Evolutionary conservation across 2,797 vertebrate genomes (phyloP), one percentile per base, ranked within the genome.

Genomic region (Dryobates pubescens): DNA sequence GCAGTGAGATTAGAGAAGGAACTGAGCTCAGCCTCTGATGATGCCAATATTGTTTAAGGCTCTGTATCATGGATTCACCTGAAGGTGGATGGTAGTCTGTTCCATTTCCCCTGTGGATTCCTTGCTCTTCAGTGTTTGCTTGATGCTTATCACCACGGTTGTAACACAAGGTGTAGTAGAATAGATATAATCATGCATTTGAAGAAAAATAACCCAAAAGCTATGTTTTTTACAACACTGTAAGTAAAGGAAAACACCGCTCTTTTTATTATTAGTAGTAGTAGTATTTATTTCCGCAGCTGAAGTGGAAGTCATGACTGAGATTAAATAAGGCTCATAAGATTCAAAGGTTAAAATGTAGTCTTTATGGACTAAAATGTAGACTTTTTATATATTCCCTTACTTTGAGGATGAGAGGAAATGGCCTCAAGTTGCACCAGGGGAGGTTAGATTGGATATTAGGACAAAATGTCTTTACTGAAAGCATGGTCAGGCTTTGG

Each of bases 41-140:
- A 59, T 69, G 86, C 57, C 79, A 81, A 27, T 72, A 90, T 68
- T 89, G 79, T 69, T 94, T 93, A 89, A 72, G 89, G 90, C 89
- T 90, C 84, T 92, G 56, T 88, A 23, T 90, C 78, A 90, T 45
- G 49, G 90, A 94, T 90, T 92, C 78, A 92, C 29, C 70, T 86
- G 57, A 45, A 85, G 36, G 51, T 81, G 73, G 87, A 23, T 49
- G 56, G 69, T 30, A 56, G 32, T 23, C 73, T 75, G 45, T 65
- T 90, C 84, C 49, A 71, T 91, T 92, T 83, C 59, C 45, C 16
- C 1, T 76, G 70, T 87, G 69, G 76, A 90, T 91, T 74, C 81
- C 86, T 94, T 88, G 62, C 69, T 68, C 45, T 57, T 87, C 74
- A 56, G 14, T 4, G 24, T 68, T 80, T 84, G 63, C 58, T 90